phyloP scores from a whole-genome alignment of 2,797 vertebrate species.

The Coregonus suidteri region DNA sequence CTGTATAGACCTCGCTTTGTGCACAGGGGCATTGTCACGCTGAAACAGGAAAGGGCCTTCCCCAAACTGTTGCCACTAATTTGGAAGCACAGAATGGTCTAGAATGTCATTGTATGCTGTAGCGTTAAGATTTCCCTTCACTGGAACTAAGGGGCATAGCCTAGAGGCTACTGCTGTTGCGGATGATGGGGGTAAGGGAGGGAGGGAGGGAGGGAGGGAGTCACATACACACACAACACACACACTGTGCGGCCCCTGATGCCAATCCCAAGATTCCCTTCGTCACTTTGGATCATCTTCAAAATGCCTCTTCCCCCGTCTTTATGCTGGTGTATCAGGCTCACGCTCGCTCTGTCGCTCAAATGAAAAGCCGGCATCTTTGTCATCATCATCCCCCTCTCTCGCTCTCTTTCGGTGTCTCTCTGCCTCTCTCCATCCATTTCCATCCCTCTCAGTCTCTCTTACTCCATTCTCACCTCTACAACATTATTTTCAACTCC shows the following conservation, averaged over 20 bases:
- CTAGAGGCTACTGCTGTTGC: not conserved
- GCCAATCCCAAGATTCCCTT: slow-evolving; percentile 21
- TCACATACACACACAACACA: slow-evolving; percentile 8
- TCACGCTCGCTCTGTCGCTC: slow-evolving; percentile 40
- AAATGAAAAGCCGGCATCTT: slow-evolving; percentile 28
- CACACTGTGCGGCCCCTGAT: not conserved
- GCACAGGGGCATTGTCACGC: too few relatives aligned
- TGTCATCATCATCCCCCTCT: not conserved
- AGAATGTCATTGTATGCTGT: too few relatives aligned
- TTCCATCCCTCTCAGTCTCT: too few relatives aligned
- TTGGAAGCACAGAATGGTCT: too few relatives aligned
- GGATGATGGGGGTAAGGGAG: not conserved
- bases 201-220: too few relatives aligned
- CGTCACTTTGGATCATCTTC: slow-evolving; percentile 65
- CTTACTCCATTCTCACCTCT: too few relatives aligned
- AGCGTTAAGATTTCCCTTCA: too few relatives aligned
- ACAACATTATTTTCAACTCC: too few relatives aligned
- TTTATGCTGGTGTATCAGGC: slow-evolving; percentile 18
- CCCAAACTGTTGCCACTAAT: too few relatives aligned
- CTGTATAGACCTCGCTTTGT: too few relatives aligned
- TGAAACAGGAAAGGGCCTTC: too few relatives aligned
- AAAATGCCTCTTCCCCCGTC: slow-evolving; percentile 52
- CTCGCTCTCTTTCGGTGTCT: not conserved
- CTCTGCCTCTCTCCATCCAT: not conserved
- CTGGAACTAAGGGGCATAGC: too few relatives aligned